These are phyloP conservation scores for Solen grandis DNA, from an alignment of 1,140 invertebrate species.

Conservation along the genomic window DNA sequence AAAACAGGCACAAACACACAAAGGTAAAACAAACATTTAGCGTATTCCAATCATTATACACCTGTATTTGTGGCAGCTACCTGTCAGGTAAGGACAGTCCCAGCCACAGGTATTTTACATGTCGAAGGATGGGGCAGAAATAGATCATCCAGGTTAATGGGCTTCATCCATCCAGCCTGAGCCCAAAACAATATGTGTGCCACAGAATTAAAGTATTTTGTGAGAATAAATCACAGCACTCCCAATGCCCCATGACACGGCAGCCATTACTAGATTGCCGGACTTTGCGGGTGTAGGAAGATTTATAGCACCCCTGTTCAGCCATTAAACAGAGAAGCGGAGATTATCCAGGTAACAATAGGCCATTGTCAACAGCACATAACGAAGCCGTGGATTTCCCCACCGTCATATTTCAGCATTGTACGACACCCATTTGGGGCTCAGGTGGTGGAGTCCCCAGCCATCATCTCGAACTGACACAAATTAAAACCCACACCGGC, in stretches of 20 bases:
- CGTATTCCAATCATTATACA: no score
- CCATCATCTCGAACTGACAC: neutral
- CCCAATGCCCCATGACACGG: conserved; percentile 16
- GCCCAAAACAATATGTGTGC: no score
- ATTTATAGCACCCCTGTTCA: conserved; percentile 41
- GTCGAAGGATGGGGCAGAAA: no score
- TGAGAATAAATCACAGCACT: conserved; percentile 43
- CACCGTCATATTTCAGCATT: neutral
- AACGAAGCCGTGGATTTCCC: neutral
- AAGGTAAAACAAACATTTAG: no score
- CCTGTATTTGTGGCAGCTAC: no score
- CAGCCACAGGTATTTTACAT: no score
- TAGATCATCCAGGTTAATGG: no score
- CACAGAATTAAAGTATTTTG: conserved; percentile 47
- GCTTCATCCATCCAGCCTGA: no score
- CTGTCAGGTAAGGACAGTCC: no score
- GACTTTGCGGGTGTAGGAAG: conserved; percentile 28
- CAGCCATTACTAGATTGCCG: conserved; percentile 24
- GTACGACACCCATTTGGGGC: neutral
- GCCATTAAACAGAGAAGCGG: neutral
- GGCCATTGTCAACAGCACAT: neutral
- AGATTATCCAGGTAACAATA: neutral
- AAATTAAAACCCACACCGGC: neutral
- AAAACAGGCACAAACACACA: no score
- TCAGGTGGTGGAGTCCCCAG: neutral